Percentiles rank a stretch among this genome's conserved stretches.
Conservation (phyloP, 2,797 vertebrate genomes). For the Hozukius guyotensis region DNA sequence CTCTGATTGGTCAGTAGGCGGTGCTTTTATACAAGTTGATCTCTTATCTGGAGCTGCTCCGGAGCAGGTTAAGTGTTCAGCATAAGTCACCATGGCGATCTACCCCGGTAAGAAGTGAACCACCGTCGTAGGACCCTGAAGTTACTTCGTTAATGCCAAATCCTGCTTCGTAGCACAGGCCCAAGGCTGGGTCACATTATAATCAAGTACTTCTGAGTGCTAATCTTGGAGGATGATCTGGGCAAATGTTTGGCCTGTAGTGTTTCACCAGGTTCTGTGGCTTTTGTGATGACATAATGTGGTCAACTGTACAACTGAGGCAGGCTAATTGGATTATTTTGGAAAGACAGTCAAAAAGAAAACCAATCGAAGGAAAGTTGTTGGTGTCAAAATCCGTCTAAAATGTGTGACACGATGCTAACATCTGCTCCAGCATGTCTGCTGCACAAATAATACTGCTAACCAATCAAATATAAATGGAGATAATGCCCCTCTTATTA, state of each 20-base stretch:
- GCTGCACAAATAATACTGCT: background rate
- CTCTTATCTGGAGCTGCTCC: no score
- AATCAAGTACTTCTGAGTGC: background rate
- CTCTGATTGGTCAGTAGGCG: no score
- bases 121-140: no score
- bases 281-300: background rate
- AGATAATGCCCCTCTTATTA: background rate
- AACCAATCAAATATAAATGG: background rate
- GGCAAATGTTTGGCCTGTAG: background rate
- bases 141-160: no score
- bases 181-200: background rate
- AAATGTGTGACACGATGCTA: background rate
- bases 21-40: no score
- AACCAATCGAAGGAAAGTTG: background rate
- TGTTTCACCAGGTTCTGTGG: background rate
- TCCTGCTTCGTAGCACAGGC: no score
- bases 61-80: no score
- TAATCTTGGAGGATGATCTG: background rate
- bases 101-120: no score
- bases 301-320: background rate
- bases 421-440: background rate
- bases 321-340: background rate
- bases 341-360: background rate
- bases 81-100: no score
- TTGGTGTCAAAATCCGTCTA: background rate